Percentiles rank a stretch among this genome's conserved stretches.
phyloP scores from a whole-genome alignment of 2,113 vertebrate species.

The Hemicordylus capensis region DNA sequence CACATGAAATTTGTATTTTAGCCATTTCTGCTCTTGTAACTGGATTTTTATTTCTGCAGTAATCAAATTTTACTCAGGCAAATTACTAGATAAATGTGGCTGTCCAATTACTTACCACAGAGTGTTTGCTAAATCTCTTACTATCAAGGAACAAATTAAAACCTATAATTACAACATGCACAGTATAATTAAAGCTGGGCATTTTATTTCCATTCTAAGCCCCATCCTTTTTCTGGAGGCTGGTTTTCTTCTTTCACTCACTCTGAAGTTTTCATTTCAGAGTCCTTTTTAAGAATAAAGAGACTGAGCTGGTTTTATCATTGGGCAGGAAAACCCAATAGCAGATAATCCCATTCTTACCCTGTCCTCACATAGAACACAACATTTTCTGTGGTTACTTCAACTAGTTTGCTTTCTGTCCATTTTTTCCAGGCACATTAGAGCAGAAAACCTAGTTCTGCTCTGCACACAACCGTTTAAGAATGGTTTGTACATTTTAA shows the following conservation, averaged over 20 bases:
- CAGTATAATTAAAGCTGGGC: conserved; percentile 29
- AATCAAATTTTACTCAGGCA: conserved; percentile 19
- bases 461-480: background rate
- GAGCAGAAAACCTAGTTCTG: background rate
- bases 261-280: conserved; percentile 5
- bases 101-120: conserved; percentile 16
- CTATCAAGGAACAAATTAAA: conserved; percentile 39
- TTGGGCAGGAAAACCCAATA: background rate
- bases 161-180: conserved; percentile 18
- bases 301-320: background rate
- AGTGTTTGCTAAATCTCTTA: conserved; percentile 33
- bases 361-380: background rate
- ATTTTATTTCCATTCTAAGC: background rate
- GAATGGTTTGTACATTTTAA: no score
- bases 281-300: background rate
- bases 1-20: background rate
- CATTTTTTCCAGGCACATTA: no score
- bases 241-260: background rate
- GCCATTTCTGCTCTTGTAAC: conserved; percentile 10
- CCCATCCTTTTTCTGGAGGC: conserved; percentile 8
- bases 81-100: conserved; percentile 29
- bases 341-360: background rate
- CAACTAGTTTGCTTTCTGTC: background rate
- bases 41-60: conserved; percentile 18
- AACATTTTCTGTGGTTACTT: background rate